Base-by-base conservation (phyloP, 2,888 invertebrate species). In the Drosophila algonquin region DNA sequence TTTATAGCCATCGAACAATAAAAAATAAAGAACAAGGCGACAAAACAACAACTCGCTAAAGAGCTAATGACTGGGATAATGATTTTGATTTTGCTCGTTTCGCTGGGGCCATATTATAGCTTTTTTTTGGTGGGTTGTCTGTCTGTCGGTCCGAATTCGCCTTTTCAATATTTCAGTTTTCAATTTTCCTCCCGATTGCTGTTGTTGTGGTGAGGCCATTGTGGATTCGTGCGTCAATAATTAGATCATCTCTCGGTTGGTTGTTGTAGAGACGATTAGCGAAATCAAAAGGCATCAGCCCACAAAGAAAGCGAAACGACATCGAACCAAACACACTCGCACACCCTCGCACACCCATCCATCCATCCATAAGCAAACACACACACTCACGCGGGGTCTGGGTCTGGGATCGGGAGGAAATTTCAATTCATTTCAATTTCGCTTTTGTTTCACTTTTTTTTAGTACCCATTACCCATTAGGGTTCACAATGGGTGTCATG, bases 201-300 rank as follows among this genome's bases (percentile, higher is more conserved):
- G 48, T 51, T 77, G 69, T 50, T 71, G 54, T 67, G 60, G 58
- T 67, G 60, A 56, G 40, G 14, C 67, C 73, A 74, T 72, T 80
- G 82, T 76, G 75, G 82, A 87, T 85, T 87, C 83, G 83, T 83
- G 83, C 83, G 83, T 83, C 83, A 83, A 84, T 83, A 83, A 83
- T 83, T 83, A 83, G 83, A 83, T 83, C 83, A 83, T 87, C 83
- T 81, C 80, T 76, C 72, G 64, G 83, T 73, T 76, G 75, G 72
- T 68, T 87, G 81, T 80, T 79, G 76, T 78, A 62, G 80, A 62
- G 80, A 74, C 82, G 86, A 85, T 87, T 85, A 87, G 77, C 83
- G 67, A 85, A 85, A 79, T 80, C 82, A 81, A 84, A 84, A 81
- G 78, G 80, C 62, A 72, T 57, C 71, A 63, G 56, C 63, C 69